Evolutionary conservation across 2,888 invertebrate species (phyloP).

Genomic region (Ischnus inquisitorius): DNA sequence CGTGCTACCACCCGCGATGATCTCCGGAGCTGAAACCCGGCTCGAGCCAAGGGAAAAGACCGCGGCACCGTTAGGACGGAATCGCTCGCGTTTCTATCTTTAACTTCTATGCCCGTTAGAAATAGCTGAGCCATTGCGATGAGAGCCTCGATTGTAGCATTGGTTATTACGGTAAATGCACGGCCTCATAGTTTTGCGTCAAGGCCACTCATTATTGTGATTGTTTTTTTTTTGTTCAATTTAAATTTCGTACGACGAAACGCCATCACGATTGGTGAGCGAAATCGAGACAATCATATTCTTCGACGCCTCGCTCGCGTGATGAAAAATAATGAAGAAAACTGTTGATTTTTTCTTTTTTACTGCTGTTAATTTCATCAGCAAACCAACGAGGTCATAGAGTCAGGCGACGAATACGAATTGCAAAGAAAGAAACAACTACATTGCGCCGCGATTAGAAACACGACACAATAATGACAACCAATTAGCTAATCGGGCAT

Average conservation of each 20-base stretch:
- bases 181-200: not conserved
- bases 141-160: not conserved
- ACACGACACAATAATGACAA: constrained; percentile 19
- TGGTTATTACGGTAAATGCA: too few species aligned
- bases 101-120: not conserved
- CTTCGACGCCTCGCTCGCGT: constrained; percentile 35
- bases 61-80: not conserved
- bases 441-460: constrained; percentile 11
- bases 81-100: not conserved
- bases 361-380: constrained; percentile 37
- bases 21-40: not conserved
- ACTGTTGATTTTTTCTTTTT: not conserved
- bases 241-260: not conserved
- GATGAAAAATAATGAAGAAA: constrained; percentile 45
- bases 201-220: not conserved
- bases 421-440: constrained; percentile 30
- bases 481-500: constrained; percentile 57
- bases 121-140: not conserved
- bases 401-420: constrained; percentile 22
- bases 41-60: not conserved
- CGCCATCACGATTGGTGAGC: constrained; percentile 24
- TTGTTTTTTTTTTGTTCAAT: not conserved
- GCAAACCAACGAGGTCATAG: not conserved
- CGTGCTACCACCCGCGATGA: not conserved
- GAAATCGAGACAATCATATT: constrained; percentile 42